These are phyloP conservation scores for Ptychoptera albimana DNA, from an alignment of 2,888 invertebrate genomes.

Conservation along the genomic window DNA sequence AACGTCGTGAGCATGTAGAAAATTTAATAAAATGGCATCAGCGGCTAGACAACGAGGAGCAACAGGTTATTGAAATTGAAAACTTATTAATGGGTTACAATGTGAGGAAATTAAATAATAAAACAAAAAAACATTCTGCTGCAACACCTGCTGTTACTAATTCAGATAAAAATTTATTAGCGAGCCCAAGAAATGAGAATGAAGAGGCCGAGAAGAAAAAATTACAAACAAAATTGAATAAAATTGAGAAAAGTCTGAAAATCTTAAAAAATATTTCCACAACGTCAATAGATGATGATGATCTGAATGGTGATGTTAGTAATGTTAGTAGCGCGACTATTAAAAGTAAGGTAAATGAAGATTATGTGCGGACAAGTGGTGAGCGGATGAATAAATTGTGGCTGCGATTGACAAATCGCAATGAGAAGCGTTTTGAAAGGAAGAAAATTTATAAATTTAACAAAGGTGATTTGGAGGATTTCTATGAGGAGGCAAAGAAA, in stretches of 20 bases:
- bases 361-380: constrained; percentile 21
- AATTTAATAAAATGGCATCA: constrained; percentile 37
- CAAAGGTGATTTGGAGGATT: constrained; percentile 26
- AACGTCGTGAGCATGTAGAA: constrained; percentile 33
- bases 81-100: constrained; percentile 19
- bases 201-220: neutral
- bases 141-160: neutral
- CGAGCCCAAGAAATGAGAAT: neutral
- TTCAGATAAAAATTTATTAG: neutral
- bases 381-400: constrained; percentile 31
- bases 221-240: neutral
- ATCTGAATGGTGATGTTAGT: too few species aligned
- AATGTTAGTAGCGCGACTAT: neutral
- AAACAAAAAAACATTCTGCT: constrained; percentile 1
- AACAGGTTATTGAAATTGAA: constrained; percentile 33
- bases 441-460: constrained; percentile 26
- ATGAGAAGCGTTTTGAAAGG: constrained; percentile 26
- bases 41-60: constrained; percentile 36
- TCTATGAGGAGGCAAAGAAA: constrained; percentile 30
- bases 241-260: constrained; percentile 20
- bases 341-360: constrained; percentile 8
- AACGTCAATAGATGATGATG: neutral
- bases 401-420: constrained; percentile 29
- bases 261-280: constrained; percentile 18
- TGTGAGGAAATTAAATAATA: constrained; percentile 12